Evolutionary conservation across 2,113 vertebrate genomes (phyloP).

Genomic region (Camelus bactrianus): DNA sequence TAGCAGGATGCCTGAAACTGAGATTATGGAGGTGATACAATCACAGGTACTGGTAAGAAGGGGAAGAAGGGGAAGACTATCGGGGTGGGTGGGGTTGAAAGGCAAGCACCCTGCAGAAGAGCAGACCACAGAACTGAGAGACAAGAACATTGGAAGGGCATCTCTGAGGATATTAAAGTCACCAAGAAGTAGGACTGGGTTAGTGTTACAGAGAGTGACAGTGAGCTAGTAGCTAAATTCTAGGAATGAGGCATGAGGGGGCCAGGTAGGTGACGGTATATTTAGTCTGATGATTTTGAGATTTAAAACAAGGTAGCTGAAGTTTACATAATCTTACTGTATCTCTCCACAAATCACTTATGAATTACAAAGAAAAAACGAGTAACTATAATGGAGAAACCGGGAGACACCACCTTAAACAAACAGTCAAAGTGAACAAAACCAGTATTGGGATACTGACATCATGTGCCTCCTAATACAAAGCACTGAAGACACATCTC

Average conservation of each 20-base stretch:
- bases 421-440: constrained; percentile 8
- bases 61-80: background rate
- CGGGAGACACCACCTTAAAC: constrained; percentile 4
- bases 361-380: constrained; percentile 44
- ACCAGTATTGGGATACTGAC: background rate
- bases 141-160: background rate
- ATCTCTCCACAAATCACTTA: constrained; percentile 14
- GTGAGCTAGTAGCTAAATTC: background rate
- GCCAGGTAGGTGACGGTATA: background rate
- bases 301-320: constrained; percentile 18
- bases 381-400: constrained; percentile 34
- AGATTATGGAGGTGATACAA: background rate
- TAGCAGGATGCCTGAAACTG: background rate
- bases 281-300: background rate
- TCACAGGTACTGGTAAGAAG: background rate
- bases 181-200: background rate
- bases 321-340: constrained; percentile 40
- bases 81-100: background rate
- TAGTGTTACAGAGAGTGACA: background rate
- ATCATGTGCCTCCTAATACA: background rate
- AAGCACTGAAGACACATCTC: constrained; percentile 4
- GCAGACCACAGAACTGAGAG: constrained; percentile 23
- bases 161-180: background rate
- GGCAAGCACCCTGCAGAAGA: background rate
- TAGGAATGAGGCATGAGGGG: background rate